Conservation (phyloP, 2,888 invertebrate genomes). For the Ochropleura plecta region DNA sequence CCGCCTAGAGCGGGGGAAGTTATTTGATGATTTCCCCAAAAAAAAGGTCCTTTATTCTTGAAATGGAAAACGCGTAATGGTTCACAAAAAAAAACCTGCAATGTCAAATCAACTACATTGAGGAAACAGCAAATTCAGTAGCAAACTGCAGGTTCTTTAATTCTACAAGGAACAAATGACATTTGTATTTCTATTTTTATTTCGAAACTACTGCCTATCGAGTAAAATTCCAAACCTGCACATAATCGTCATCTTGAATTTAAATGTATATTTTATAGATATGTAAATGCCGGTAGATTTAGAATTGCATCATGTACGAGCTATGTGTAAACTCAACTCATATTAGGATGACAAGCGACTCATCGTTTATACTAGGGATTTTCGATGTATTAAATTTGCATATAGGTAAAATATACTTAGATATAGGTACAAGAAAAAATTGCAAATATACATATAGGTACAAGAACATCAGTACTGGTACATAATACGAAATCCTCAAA, state of each 20-base stretch:
- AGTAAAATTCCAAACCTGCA: neutral
- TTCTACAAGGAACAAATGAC: neutral
- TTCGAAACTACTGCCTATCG: neutral
- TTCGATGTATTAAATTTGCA: neutral
- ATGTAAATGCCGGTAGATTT: conserved; percentile 11
- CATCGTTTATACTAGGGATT: neutral
- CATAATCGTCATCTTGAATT: conserved; percentile 12
- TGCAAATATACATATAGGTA: neutral
- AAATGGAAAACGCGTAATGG: too few species aligned
- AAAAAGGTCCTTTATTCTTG: too few species aligned
- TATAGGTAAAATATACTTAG: too few species aligned
- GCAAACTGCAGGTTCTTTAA: neutral
- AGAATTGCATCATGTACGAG: conserved; percentile 14
- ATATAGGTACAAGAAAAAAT: neutral
- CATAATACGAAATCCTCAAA: neutral
- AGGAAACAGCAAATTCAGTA: neutral
- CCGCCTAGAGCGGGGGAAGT: too few species aligned
- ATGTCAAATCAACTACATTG: neutral
- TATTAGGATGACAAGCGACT: neutral
- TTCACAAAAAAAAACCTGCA: neutral
- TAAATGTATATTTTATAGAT: conserved; percentile 19
- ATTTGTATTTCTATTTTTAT: neutral
- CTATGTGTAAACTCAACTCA: neutral
- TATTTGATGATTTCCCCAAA: too few species aligned
- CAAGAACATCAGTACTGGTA: too few species aligned